Evolutionary conservation across 2,113 vertebrate genomes (phyloP).

Genomic region (Donacobius atricapilla): DNA sequence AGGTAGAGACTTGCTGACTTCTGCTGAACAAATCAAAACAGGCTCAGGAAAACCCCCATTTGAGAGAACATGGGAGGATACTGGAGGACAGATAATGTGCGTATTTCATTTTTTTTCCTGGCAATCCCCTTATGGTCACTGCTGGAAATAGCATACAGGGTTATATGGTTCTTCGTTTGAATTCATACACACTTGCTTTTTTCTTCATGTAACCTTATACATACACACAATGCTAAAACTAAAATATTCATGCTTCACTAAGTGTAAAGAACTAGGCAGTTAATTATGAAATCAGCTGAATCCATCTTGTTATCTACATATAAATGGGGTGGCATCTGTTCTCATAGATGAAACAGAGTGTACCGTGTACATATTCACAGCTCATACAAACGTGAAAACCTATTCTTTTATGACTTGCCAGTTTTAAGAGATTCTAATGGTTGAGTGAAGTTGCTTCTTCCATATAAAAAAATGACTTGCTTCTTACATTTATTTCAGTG

Average conservation of each 20-base stretch:
- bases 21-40: not conserved
- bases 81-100: not conserved
- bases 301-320: not conserved
- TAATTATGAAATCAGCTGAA: not conserved
- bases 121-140: not conserved
- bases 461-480: not conserved
- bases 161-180: not conserved
- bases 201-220: not conserved
- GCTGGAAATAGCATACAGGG: not conserved
- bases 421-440: not conserved
- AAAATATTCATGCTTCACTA: not conserved
- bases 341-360: not conserved
- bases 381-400: not conserved
- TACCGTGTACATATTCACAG: fast-evolving
- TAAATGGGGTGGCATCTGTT: not conserved
- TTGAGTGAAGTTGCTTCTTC: not conserved
- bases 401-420: not conserved
- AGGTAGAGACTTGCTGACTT: not conserved
- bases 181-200: not conserved
- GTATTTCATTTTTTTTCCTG: not conserved
- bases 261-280: not conserved
- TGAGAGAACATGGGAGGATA: not conserved
- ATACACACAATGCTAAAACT: not conserved
- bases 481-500: not conserved
- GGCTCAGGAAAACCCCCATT: not conserved